A percentile compares a stretch with the other conserved stretches of the same genome.
phyloP scores from a whole-genome alignment of 2,113 vertebrate species.

The Mellivora capensis region DNA sequence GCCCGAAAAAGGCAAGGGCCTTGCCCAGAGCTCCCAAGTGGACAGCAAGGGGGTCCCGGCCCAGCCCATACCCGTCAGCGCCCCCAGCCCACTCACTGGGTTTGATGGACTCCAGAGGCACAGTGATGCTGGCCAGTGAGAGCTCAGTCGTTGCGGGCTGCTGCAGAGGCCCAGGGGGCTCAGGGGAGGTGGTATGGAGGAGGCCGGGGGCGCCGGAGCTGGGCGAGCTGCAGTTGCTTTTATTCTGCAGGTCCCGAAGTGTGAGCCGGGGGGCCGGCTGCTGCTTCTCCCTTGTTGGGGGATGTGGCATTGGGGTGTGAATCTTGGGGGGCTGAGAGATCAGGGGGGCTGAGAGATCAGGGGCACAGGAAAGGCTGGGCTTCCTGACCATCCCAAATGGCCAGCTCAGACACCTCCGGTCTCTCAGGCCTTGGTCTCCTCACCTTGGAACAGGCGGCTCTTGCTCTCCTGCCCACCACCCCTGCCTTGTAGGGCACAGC shows the following conservation, averaged over 20 bases:
- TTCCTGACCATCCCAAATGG: background rate
- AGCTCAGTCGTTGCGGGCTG: constrained; percentile 79
- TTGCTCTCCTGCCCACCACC: too few species aligned
- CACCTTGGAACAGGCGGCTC: background rate
- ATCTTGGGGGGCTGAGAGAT: background rate
- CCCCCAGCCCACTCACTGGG: constrained; percentile 88
- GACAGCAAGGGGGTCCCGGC: background rate
- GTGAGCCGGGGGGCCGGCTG: constrained; percentile 87
- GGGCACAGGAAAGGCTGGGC: background rate
- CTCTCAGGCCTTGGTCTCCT: background rate
- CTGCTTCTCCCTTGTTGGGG: constrained; percentile 89
- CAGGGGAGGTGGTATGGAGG: constrained; percentile 56
- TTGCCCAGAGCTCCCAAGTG: background rate
- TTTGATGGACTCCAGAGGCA: constrained; percentile 96
- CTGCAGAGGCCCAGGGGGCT: constrained; percentile 44
- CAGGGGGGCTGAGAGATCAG: too few species aligned
- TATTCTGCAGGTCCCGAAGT: constrained; percentile 93
- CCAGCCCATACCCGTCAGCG: rapidly evolving
- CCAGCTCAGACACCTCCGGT: background rate
- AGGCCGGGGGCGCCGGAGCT: constrained; percentile 72
- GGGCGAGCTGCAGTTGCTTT: constrained; percentile 75
- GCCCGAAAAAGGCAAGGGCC: background rate
- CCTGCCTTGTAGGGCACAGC: too few species aligned
- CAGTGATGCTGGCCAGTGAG: constrained; percentile 88
- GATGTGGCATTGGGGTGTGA: background rate